Evolutionary conservation across 2,797 vertebrate genomes (phyloP).

Genomic region (Lerista edwardsae): DNA sequence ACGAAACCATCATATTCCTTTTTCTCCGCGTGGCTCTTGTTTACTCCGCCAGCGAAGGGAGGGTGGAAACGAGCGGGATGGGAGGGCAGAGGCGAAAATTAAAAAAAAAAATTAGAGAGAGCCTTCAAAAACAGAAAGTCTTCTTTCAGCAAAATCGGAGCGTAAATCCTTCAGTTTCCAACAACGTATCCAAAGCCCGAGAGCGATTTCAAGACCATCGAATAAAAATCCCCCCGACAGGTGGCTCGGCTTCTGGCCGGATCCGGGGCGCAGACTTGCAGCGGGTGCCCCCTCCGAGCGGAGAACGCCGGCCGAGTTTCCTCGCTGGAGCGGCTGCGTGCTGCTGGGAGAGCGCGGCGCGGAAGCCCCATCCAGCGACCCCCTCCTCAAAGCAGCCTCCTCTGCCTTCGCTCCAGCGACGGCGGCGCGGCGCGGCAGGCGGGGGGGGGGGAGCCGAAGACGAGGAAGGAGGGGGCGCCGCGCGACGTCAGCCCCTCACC

Average conservation of each 20-base stretch:
- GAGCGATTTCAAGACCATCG: no score
- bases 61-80: constrained; percentile 25
- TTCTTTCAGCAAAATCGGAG: constrained; percentile 17
- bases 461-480: background rate
- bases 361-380: constrained; percentile 55
- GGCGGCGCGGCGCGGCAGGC: constrained; percentile 16
- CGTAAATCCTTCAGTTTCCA: constrained; percentile 61
- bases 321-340: constrained; percentile 62
- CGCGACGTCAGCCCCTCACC: background rate
- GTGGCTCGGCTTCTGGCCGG: background rate
- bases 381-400: constrained; percentile 36
- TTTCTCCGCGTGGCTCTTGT: constrained; percentile 58
- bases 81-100: background rate
- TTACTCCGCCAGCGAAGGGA: constrained; percentile 38
- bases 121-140: background rate
- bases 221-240: constrained; percentile 6
- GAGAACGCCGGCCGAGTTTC: constrained; percentile 61
- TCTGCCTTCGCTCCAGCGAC: constrained; percentile 30
- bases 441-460: background rate
- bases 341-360: constrained; percentile 62
- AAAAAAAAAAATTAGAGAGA: background rate
- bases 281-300: constrained; percentile 33
- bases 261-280: background rate
- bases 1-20: constrained; percentile 93
- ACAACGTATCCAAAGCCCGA: constrained; percentile 50